Evolutionary conservation across 2,888 invertebrate species (phyloP).

Genomic region (Clunio marinus): DNA sequence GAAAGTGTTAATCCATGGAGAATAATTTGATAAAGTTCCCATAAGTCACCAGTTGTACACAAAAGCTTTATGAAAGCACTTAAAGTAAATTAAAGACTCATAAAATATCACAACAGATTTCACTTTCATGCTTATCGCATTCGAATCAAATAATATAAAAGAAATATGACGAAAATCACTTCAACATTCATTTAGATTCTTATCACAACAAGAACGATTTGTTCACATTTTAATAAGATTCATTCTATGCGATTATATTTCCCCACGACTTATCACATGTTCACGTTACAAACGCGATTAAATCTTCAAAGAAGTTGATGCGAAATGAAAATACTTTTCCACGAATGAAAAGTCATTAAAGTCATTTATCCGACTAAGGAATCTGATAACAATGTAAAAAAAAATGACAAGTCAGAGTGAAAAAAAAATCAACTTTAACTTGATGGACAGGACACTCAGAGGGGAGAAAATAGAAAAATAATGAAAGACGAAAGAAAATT

Average conservation of each 20-base stretch:
- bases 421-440: conserved; percentile 14
- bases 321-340: conserved; percentile 1
- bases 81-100: background rate
- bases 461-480: conserved; percentile 4
- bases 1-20: too few species aligned
- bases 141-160: background rate
- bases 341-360: conserved; percentile 29
- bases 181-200: conserved; percentile 4
- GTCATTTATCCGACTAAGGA: conserved; percentile 1
- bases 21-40: too few species aligned
- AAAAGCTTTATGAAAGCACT: too few species aligned
- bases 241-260: background rate
- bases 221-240: background rate
- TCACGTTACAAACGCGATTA: conserved; percentile 3
- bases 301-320: background rate
- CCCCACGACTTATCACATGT: conserved; percentile 5
- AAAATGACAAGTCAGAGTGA: background rate
- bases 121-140: background rate
- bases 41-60: too few species aligned
- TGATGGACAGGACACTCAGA: conserved; percentile 23
- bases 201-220: conserved; percentile 17
- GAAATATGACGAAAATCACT: background rate
- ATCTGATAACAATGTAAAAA: conserved; percentile 2
- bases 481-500: conserved; percentile 12
- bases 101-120: background rate